Evolutionary conservation across 2,797 vertebrate species (phyloP).

Genomic region (Micropoecilia bifurca): DNA sequence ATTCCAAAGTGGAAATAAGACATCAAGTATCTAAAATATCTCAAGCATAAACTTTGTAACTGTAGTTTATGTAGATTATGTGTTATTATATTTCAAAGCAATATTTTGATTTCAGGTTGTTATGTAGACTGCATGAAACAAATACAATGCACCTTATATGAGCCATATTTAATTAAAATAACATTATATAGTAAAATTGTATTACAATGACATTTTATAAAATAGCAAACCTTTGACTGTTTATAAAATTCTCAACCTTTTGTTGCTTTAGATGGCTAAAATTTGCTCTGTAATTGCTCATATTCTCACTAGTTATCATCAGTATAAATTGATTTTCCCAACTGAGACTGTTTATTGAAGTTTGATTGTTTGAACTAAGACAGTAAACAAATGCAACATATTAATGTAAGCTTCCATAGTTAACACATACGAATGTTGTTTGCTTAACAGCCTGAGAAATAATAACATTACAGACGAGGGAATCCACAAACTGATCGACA

Average conservation of each 20-base stretch:
- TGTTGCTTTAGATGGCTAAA: background rate
- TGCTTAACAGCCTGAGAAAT: constrained; percentile 82
- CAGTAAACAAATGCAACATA: background rate
- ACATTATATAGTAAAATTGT: background rate
- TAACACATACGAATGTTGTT: constrained; percentile 14
- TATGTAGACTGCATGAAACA: background rate
- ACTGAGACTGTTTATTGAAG: background rate
- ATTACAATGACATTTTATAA: background rate
- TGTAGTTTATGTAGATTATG: background rate
- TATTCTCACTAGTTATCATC: background rate
- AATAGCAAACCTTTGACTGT: background rate
- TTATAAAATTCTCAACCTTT: background rate
- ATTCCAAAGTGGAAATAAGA: background rate
- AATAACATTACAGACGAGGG: constrained; percentile 89
- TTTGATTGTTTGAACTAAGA: background rate
- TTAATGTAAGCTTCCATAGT: background rate
- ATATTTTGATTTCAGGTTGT: background rate
- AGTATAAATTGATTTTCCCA: background rate
- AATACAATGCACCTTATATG: background rate
- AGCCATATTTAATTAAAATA: background rate
- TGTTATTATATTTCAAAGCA: background rate
- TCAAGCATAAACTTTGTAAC: background rate
- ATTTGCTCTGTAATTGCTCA: background rate
- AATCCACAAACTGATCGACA: constrained; percentile 81
- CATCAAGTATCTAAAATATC: background rate